Base-by-base conservation (phyloP, 2,113 vertebrate genomes). In the Perca schrenkii region DNA sequence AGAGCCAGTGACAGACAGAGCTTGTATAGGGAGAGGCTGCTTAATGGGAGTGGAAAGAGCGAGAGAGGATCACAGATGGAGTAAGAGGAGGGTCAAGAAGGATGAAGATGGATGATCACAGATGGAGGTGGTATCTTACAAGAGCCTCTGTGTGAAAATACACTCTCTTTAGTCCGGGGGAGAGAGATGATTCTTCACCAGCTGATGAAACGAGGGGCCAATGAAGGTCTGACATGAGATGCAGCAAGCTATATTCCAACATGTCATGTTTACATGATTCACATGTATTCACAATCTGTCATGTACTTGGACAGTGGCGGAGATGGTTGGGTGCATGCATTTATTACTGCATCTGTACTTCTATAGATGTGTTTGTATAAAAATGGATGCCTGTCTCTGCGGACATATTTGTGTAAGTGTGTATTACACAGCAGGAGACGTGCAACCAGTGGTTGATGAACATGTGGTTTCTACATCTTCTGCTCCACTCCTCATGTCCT, bases 381-480 rank as follows among this genome's bases (percentile, higher is more conserved):
- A n/a, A 60, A 21, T 12, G 14, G 36, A 69, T 34, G 56, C 34
- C 64, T 84, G 62, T 66, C 50, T 69, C 49, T 66, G 49, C 12
- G 12, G 56, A 57, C 43, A 46, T 64, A 15, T 52, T 15, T 4
- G 34, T 34, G 17, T 5, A 75, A 77, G 67, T 61, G 67, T 71
- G 60, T 63, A 54, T 77, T 72, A 70, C 79, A 53, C 66, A 80
- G 67, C 71, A 75, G 61, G 65, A 82, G 63, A 65, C 61, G 75
- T 85, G 58, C 63, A 88, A 66, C 58, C 65, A 74, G 67, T 72
- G 79, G 76, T 69, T 82, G 73, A 89, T 83, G 79, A 90, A 85
- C 91, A 93, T 93, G 88, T 93, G 93, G 86, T 93, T 93, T 92
- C 78, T 85, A 86, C 91, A 91, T 93, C 88, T 80, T 69, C 57